These are phyloP conservation scores for Condylura cristata DNA, from an alignment of 2,113 vertebrate species.

Conservation along the genomic window DNA sequence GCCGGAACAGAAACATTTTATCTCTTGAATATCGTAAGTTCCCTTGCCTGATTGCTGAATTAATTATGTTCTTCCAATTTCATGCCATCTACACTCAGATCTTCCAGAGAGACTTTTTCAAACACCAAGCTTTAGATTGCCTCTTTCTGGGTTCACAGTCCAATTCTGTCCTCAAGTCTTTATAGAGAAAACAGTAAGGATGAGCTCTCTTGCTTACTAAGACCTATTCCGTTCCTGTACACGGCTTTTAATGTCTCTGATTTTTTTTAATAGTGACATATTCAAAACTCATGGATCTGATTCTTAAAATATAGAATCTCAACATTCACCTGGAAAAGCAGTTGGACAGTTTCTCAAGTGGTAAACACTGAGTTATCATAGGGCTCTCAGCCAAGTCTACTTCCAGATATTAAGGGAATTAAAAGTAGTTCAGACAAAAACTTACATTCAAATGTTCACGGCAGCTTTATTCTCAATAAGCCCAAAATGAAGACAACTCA, in stretches of 20 bases:
- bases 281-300: not conserved
- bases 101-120: constrained; percentile 1
- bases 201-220: not conserved
- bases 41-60: not conserved
- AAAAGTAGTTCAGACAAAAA: constrained; percentile 22
- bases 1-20: no score
- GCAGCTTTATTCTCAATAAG: not conserved
- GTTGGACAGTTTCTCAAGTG: constrained; percentile 11
- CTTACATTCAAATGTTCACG: not conserved
- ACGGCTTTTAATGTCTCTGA: not conserved
- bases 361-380: not conserved
- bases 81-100: not conserved
- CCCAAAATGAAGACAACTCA: not conserved
- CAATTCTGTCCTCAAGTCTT: not conserved
- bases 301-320: constrained; percentile 12
- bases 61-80: not conserved
- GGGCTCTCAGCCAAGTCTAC: not conserved
- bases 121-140: not conserved
- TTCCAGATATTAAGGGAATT: constrained; percentile 2
- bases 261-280: not conserved
- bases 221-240: not conserved
- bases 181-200: not conserved
- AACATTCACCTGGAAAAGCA: not conserved
- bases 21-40: not conserved
- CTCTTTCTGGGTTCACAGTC: not conserved